Percentiles rank a stretch among this genome's conserved stretches.
Evolutionary conservation across 2,888 invertebrate species (phyloP).

Genomic region (Allophyes oxyacanthae): DNA sequence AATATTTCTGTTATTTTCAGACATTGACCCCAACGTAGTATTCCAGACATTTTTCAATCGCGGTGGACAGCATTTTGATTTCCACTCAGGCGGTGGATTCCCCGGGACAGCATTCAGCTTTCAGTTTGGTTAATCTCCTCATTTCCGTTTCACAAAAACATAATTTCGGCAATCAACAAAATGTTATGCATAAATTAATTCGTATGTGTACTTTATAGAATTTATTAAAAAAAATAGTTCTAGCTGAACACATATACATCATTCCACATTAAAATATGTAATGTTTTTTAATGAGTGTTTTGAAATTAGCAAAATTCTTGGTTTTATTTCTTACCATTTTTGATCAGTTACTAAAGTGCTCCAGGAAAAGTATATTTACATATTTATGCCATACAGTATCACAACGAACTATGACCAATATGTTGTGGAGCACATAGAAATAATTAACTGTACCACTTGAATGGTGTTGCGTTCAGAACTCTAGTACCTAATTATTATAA

Average conservation of each 20-base stretch:
- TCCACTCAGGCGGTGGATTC: constrained; percentile 86
- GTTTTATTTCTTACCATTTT: constrained; percentile 47
- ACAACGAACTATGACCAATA: constrained; percentile 36
- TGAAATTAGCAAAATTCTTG: constrained; percentile 27
- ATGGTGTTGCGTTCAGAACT: constrained; percentile 47
- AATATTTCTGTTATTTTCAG: constrained; percentile 80
- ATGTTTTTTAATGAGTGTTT: constrained; percentile 44
- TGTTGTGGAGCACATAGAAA: constrained; percentile 25
- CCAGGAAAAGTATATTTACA: constrained; percentile 10
- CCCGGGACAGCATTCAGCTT: constrained; percentile 91
- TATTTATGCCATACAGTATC: constrained; percentile 27
- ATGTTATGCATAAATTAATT: constrained; percentile 46
- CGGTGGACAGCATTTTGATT: constrained; percentile 87
- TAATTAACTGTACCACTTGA: constrained; percentile 30
- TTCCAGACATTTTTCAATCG: constrained; percentile 95
- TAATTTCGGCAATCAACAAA: constrained; percentile 43
- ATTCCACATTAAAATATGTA: constrained; percentile 59
- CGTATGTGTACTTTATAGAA: constrained; percentile 48
- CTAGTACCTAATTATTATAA: constrained; percentile 65
- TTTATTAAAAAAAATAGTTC: constrained; percentile 48
- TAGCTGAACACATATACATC: constrained; percentile 52
- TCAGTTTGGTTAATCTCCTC: constrained; percentile 90
- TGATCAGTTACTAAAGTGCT: constrained; percentile 23
- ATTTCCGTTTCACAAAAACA: constrained; percentile 23
- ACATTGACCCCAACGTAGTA: constrained; percentile 95